Base-by-base conservation (phyloP, 2,797 vertebrate species). In the Channallabes apus region DNA sequence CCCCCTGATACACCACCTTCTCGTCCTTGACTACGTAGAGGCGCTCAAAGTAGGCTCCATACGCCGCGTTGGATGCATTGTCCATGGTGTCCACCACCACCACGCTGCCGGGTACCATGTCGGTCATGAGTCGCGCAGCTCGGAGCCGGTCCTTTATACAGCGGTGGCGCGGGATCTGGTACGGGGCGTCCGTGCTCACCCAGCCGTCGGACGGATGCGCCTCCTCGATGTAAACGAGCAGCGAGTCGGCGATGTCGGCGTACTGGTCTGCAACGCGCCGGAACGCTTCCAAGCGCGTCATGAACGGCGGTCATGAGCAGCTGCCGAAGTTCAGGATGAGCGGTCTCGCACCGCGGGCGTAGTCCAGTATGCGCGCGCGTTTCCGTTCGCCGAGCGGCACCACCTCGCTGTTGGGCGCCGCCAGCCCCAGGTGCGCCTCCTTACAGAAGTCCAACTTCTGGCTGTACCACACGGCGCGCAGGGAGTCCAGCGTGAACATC, bases 301-400 rank as follows among this genome's bases (percentile, higher is more conserved):
- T 99, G 94, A 99, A 99, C 59, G 98, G 98, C 79, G 98, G 98
- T 99, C 98, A 99, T 95, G 97, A 98, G 95, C 98, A 99, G 94
- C 98, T 99, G 89, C 98, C 98, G 91, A 99, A 99, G 94, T 98
- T 99, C 62, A 99, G 95, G 88, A 99, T 95, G 87, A 99, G 96
- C 54, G 98, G 98, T 92, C 98, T 94, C 87, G 91, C 92, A 82
- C 96, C 97, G 67, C 94, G 95, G 83, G 96, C 96, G 87, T 95
- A 98, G 93, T 99, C 98, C 86, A 99, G 93, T 91, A 99, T 95
- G 89, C 93, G 94, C 84, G 95, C 93, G 88, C 85, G 94, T 89
- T 92, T 94, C 90, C 94, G 94, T 87, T 95, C 96, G 24, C 95
- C 96, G 65, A 98, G 94, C 90, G 94, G 93, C 87, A 99, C 95